Evolutionary conservation across 2,888 invertebrate genomes (phyloP).

Genomic region (Abrostola tripartita): DNA sequence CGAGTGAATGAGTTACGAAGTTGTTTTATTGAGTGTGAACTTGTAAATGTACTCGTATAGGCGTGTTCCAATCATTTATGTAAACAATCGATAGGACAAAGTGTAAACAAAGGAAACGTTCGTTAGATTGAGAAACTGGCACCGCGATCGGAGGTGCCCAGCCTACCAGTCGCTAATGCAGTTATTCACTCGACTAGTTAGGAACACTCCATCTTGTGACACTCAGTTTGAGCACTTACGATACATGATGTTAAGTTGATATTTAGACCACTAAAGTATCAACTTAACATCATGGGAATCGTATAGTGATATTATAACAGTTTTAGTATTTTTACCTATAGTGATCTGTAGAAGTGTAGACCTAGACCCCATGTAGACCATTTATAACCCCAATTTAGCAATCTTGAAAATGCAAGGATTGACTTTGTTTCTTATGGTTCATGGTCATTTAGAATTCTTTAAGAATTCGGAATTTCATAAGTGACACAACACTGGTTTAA

Average conservation of each 20-base stretch:
- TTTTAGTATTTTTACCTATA: no score
- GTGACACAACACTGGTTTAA: no score
- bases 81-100: conserved; percentile 61
- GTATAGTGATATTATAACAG: no score
- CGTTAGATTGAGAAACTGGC: conserved; percentile 65
- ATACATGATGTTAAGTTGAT: conserved; percentile 53
- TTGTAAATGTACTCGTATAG: conserved; percentile 55
- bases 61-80: conserved; percentile 64
- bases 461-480: no score
- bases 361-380: no score
- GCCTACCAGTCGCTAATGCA: conserved; percentile 65
- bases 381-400: no score
- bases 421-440: no score
- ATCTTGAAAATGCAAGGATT: no score
- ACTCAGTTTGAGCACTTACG: conserved; percentile 74
- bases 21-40: conserved; percentile 50
- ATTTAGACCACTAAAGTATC: conserved; percentile 59
- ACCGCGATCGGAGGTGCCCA: conserved; percentile 44
- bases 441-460: no score
- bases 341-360: no score
- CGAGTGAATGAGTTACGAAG: conserved; percentile 27
- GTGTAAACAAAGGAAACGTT: conserved; percentile 64
- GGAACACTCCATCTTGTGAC: conserved; percentile 60
- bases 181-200: conserved; percentile 63
- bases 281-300: no score